Conservation (phyloP, 2,888 invertebrate genomes). For the Ectemnius cavifrons region DNA sequence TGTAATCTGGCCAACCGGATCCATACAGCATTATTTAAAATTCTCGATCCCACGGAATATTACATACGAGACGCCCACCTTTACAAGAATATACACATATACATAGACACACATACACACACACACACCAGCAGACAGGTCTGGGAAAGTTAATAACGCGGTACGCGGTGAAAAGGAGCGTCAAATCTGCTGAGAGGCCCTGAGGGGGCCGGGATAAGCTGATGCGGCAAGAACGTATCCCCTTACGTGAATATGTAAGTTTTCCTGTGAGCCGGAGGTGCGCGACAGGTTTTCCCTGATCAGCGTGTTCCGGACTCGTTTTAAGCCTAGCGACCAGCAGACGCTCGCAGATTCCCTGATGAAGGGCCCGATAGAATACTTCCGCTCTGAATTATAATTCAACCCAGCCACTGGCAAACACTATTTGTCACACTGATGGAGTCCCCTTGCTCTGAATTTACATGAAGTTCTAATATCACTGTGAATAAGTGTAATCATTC, state of each 20-base stretch:
- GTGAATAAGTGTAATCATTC: neutral
- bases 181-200: constrained; percentile 34
- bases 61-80: neutral
- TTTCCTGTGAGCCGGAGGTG: constrained; percentile 23
- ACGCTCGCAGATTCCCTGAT: constrained; percentile 19
- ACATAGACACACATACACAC: too few species aligned
- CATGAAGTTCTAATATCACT: constrained; percentile 26
- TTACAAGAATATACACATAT: too few species aligned
- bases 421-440: neutral
- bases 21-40: neutral
- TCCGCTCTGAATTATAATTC: constrained; percentile 27
- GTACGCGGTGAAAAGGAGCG: constrained; percentile 35
- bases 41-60: neutral
- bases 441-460: constrained; percentile 24
- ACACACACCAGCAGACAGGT: neutral
- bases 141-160: constrained; percentile 37
- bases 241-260: constrained; percentile 47
- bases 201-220: constrained; percentile 43
- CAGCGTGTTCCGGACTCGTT: constrained; percentile 37
- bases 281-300: constrained; percentile 54
- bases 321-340: constrained; percentile 24
- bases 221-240: constrained; percentile 51
- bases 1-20: too few species aligned
- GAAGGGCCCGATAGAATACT: neutral
- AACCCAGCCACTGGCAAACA: too few species aligned